Conservation (phyloP, 2,113 vertebrate species). For the Zosterops borbonicus region DNA sequence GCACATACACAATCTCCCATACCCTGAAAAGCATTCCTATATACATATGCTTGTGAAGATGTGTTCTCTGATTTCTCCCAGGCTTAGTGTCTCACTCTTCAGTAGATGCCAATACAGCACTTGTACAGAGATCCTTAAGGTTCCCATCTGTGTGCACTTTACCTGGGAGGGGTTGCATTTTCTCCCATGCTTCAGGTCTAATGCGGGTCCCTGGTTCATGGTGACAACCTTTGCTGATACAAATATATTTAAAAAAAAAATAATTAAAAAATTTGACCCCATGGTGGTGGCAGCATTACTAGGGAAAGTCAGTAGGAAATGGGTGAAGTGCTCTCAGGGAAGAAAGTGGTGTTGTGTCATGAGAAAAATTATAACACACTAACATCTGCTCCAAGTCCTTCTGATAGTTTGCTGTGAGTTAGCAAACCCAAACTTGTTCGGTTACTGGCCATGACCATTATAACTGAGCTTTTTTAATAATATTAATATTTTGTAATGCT, state of each 20-base stretch:
- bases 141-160: not conserved
- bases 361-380: not conserved
- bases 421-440: not conserved
- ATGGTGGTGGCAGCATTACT: not conserved
- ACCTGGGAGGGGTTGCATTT: not conserved
- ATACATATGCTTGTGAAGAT: not conserved
- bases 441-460: not conserved
- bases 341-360: not conserved
- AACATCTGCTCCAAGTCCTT: not conserved
- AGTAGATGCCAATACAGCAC: not conserved
- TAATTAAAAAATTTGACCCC: not conserved
- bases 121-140: not conserved
- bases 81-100: not conserved
- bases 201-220: not conserved
- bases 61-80: not conserved
- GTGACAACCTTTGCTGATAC: not conserved
- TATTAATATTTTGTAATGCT: not conserved
- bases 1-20: not conserved
- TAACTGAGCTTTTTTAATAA: not conserved
- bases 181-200: not conserved
- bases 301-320: not conserved
- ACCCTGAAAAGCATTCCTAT: not conserved
- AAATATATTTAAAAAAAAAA: not conserved
- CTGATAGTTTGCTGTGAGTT: not conserved
- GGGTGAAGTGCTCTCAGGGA: not conserved